Conservation (phyloP, 2,888 invertebrate species). For the Drosophila multiciliata region DNA sequence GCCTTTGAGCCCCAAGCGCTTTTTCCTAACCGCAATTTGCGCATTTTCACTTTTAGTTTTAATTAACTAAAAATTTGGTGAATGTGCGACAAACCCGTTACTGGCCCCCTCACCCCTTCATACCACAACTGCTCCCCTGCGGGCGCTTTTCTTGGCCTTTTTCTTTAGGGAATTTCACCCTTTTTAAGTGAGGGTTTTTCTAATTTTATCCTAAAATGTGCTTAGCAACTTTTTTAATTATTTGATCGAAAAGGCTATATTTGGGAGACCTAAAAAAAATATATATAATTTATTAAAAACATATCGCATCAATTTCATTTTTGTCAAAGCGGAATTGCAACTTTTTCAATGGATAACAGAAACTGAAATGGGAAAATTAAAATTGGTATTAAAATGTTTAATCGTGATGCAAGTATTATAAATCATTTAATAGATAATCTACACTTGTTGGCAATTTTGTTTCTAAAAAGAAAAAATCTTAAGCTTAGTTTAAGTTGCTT, state of each 20-base stretch:
- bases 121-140: slow-evolving; percentile 10
- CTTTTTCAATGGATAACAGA: neutral
- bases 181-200: neutral
- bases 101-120: neutral
- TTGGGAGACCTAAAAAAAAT: neutral
- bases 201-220: neutral
- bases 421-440: neutral
- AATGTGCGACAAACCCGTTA: slow-evolving; percentile 39
- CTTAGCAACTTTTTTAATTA: neutral
- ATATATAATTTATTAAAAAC: neutral
- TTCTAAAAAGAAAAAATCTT: neutral
- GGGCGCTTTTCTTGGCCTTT: slow-evolving; percentile 34
- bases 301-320: neutral
- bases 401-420: neutral
- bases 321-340: neutral
- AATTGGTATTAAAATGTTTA: neutral
- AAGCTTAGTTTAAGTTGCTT: neutral
- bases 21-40: slow-evolving; percentile 77
- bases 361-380: neutral
- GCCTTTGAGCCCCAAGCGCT: slow-evolving; percentile 45
- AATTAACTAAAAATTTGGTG: slow-evolving; percentile 70
- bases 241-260: neutral
- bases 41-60: slow-evolving; percentile 78
- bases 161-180: slow-evolving; percentile 8
- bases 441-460: neutral